A percentile compares a stretch with the other conserved stretches of the same genome.
These are phyloP conservation scores for Vulpes vulpes DNA, from an alignment of 2,113 vertebrate species.

Conservation along the genomic window DNA sequence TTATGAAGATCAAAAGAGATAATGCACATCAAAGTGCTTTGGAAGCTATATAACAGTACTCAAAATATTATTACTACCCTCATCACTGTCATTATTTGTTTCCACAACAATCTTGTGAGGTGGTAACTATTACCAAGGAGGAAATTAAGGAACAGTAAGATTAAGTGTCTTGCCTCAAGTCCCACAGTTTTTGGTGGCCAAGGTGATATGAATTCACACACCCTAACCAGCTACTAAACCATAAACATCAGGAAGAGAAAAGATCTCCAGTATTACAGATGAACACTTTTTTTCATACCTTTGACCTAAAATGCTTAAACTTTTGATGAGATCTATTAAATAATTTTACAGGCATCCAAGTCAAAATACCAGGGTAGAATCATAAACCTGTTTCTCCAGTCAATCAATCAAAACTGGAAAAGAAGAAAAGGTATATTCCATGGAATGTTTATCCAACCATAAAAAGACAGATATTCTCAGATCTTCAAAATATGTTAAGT, in stretches of 20 bases:
- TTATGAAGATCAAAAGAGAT: slow-evolving; percentile 38
- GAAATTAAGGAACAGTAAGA: slow-evolving; percentile 36
- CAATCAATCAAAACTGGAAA: not conserved
- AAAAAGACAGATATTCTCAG: not conserved
- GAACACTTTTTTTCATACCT: not conserved
- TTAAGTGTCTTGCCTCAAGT: not conserved
- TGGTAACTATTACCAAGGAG: not conserved
- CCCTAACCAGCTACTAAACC: not conserved
- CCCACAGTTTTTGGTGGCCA: not conserved
- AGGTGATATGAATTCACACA: not conserved
- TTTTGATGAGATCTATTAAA: not conserved
- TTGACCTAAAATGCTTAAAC: not conserved
- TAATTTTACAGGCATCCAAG: not conserved
- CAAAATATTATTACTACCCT: slow-evolving; percentile 68
- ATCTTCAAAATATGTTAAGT: not conserved
- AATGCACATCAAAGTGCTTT: not conserved
- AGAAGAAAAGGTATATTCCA: not conserved
- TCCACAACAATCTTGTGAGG: slow-evolving; percentile 62
- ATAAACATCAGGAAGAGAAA: not conserved
- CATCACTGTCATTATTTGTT: slow-evolving; percentile 56
- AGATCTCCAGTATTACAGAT: not conserved
- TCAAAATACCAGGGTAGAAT: not conserved
- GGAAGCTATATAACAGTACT: slow-evolving; percentile 48
- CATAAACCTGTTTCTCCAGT: slow-evolving; percentile 37
- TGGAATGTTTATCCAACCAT: not conserved